Percentiles rank a stretch among this genome's conserved stretches.
phyloP scores from a whole-genome alignment of 2,888 invertebrate genomes.

The Idaea aversata region DNA sequence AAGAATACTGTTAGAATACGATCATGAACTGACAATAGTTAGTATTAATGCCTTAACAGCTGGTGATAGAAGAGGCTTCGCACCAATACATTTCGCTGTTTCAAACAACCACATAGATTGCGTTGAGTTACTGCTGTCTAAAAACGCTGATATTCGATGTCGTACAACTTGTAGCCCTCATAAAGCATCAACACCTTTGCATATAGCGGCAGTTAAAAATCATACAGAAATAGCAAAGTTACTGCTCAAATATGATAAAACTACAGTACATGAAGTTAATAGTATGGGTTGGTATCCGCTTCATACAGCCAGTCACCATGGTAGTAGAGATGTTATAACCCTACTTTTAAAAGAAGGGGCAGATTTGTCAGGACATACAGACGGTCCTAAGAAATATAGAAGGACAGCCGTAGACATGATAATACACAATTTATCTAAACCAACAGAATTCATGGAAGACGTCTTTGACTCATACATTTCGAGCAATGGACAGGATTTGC shows the following conservation, averaged over 20 bases:
- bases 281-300: constrained; percentile 56
- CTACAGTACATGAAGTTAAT: constrained; percentile 66
- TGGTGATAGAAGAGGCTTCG: constrained; percentile 65
- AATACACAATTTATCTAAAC: constrained; percentile 71
- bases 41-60: constrained; percentile 59
- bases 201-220: constrained; percentile 69
- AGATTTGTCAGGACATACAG: constrained; percentile 64
- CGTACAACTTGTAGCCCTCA: constrained; percentile 66
- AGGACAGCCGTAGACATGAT: constrained; percentile 77
- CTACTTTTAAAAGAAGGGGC: constrained; percentile 68
- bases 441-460: constrained; percentile 75
- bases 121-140: constrained; percentile 63
- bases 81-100: constrained; percentile 79
- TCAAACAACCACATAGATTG: constrained; percentile 71
- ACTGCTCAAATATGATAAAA: constrained; percentile 61
- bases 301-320: constrained; percentile 76
- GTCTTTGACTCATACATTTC: constrained; percentile 75
- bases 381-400: constrained; percentile 59
- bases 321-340: constrained; percentile 79
- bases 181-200: constrained; percentile 67
- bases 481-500: constrained; percentile 60
- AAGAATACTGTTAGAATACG: constrained; percentile 68
- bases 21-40: constrained; percentile 51
- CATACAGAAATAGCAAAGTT: constrained; percentile 56
- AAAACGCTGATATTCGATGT: constrained; percentile 65